Evolutionary conservation across 2,888 invertebrate species (phyloP), one percentile per base, ranked within the genome.

Genomic region (Drosophila rellima): DNA sequence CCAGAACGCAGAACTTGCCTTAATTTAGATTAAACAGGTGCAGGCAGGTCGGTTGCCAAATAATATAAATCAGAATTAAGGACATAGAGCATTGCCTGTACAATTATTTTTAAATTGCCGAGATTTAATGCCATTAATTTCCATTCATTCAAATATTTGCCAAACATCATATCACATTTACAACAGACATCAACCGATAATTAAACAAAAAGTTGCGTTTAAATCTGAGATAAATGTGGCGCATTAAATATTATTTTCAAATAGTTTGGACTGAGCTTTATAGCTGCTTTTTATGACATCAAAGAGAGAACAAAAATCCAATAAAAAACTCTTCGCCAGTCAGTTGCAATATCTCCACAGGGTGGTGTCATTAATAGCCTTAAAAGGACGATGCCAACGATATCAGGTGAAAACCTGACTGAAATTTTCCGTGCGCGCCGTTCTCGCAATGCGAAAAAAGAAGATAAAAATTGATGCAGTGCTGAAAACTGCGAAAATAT

Each of bases 351-450:
- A 61, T 45, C 33, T 61, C 26, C 17, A 33, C n/a, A 35, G 51
- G 61, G 23, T 33, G 35, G 48, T 20, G 18, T 7, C 61, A 61
- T 62, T 74, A 70, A 74, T 54, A 64, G 70, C 39, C 18, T 55
- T 50, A 31, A 62, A 54, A 52, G 48, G 47, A 35, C 42, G 35
- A 26, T 20, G 47, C 11, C 67, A 59, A 15, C 23, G 44, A 35
- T 65, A 48, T 48, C 55, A 55, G 44, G 18, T 51, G 48, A 57
- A 57, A 4, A 4, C 15, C 29, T 50, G 8, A 7, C 29, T 39
- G 54, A 47, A 59, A 62, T 65, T 57, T 52, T 37, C 3, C 42
- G 20, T 26, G 39, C 20, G 29, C 40, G 10, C 13, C 26, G 35
- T 31, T 6, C 56, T n/a, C n/a, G 13, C 20, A 11, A 42, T 37